A percentile compares a stretch with the other conserved stretches of the same genome.
Conservation (phyloP, 1,140 invertebrate species). For the Drosophila yakuba region DNA sequence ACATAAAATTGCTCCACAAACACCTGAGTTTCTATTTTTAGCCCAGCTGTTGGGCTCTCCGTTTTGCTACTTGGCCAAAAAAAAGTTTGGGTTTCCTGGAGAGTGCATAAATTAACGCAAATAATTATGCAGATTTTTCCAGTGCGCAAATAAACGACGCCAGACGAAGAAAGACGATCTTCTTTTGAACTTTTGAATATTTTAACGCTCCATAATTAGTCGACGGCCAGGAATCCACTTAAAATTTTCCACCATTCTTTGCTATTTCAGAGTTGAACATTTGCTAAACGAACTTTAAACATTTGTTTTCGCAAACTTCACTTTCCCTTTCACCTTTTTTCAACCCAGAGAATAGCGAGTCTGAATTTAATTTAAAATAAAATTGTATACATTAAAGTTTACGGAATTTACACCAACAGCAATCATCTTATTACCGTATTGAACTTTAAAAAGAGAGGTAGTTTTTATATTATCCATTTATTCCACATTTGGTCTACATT, state of each 20-base stretch:
- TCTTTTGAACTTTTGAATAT: slow-evolving; percentile 59
- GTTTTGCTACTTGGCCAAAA: neutral
- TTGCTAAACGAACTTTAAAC: slow-evolving; percentile 22
- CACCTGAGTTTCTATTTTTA: slow-evolving; percentile 31
- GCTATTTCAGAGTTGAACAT: slow-evolving; percentile 24
- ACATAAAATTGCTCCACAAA: neutral
- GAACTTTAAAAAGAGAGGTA: too few species aligned
- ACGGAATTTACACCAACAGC: neutral
- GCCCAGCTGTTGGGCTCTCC: slow-evolving; percentile 43
- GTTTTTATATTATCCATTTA: too few species aligned
- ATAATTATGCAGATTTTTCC: slow-evolving; percentile 53
- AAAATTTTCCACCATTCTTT: slow-evolving; percentile 21
- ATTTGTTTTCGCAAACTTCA: slow-evolving; percentile 24
- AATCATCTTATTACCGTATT: neutral
- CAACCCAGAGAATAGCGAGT: neutral
- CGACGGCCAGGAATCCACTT: slow-evolving; percentile 11
- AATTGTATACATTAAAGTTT: neutral
- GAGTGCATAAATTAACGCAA: slow-evolving; percentile 54
- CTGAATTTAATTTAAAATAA: slow-evolving; percentile 3
- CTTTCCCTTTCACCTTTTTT: slow-evolving; percentile 5
- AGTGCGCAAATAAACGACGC: slow-evolving; percentile 38
- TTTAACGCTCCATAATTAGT: slow-evolving; percentile 58
- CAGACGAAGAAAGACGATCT: slow-evolving; percentile 34
- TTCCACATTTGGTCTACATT: too few species aligned
- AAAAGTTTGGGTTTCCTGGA: neutral